These are phyloP conservation scores for Reticulitermes lucifugus DNA, from an alignment of 2,888 invertebrate genomes.

Conservation along the genomic window DNA sequence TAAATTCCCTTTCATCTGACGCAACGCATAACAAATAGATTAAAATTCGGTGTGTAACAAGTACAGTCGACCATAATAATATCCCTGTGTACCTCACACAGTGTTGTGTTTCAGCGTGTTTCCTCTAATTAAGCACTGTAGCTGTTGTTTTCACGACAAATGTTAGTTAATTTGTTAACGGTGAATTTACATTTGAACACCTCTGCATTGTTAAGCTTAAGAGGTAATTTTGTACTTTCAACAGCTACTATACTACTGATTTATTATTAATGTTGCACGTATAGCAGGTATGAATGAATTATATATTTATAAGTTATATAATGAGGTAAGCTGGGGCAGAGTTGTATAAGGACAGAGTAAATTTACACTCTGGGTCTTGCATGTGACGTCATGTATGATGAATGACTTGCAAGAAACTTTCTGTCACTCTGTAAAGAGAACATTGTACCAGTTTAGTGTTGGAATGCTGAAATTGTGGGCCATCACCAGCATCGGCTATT, in stretches of 20 bases:
- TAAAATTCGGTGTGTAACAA: too few relatives aligned
- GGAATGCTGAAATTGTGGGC: too few relatives aligned
- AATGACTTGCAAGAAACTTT: too few relatives aligned
- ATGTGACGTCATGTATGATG: not conserved
- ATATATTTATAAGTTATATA: not conserved
- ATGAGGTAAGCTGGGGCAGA: not conserved
- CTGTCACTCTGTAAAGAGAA: too few relatives aligned
- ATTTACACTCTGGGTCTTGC: not conserved
- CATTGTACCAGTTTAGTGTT: too few relatives aligned
- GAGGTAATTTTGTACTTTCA: not conserved
- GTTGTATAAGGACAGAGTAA: not conserved
- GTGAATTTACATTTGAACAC: slow-evolving; percentile 1
- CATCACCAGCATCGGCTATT: too few relatives aligned
- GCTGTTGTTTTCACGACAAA: not conserved
- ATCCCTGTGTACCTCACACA: too few relatives aligned
- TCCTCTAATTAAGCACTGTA: not conserved
- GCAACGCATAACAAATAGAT: too few relatives aligned
- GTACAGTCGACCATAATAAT: too few relatives aligned
- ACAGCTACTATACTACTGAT: not conserved
- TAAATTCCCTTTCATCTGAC: too few relatives aligned
- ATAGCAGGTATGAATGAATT: not conserved
- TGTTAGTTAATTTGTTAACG: slow-evolving; percentile 2
- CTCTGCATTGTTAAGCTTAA: not conserved
- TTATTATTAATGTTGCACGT: not conserved
- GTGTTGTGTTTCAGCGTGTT: not conserved